Evolutionary conservation across 2,113 vertebrate genomes (phyloP).

Genomic region (Neogale vison): DNA sequence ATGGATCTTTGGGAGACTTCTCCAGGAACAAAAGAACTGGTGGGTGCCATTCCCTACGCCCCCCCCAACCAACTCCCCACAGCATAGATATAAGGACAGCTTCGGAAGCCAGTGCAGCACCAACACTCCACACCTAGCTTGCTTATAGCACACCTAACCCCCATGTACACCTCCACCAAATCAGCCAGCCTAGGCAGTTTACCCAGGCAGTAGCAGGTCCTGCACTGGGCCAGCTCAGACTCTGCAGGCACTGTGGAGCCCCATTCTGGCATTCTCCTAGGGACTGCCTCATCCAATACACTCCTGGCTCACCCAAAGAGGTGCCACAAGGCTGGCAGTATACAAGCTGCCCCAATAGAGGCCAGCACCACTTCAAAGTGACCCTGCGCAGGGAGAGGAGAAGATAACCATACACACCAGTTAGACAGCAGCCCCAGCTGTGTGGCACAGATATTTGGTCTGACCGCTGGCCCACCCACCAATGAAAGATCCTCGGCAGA

Average conservation of each 20-base stretch:
- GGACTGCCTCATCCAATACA: neutral
- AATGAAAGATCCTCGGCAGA: neutral
- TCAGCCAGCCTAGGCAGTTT: neutral
- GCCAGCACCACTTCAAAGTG: neutral
- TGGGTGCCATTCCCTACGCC: neutral
- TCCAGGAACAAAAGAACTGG: neutral
- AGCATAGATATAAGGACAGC: neutral
- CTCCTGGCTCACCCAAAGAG: neutral
- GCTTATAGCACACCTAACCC: neutral
- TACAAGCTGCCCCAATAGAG: neutral
- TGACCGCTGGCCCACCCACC: neutral
- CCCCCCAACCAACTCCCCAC: neutral
- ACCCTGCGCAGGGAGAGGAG: neutral
- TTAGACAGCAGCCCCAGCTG: neutral
- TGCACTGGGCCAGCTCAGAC: neutral
- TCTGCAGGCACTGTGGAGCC: neutral
- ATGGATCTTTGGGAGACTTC: neutral
- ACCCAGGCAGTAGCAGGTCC: neutral
- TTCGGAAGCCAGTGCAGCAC: neutral
- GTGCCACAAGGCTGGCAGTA: neutral
- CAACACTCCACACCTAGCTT: neutral
- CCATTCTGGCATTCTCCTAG: neutral
- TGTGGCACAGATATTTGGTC: neutral
- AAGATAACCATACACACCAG: neutral
- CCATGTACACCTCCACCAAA: neutral